Conservation (phyloP, 1,140 invertebrate genomes). For the Drosophila suzukii region DNA sequence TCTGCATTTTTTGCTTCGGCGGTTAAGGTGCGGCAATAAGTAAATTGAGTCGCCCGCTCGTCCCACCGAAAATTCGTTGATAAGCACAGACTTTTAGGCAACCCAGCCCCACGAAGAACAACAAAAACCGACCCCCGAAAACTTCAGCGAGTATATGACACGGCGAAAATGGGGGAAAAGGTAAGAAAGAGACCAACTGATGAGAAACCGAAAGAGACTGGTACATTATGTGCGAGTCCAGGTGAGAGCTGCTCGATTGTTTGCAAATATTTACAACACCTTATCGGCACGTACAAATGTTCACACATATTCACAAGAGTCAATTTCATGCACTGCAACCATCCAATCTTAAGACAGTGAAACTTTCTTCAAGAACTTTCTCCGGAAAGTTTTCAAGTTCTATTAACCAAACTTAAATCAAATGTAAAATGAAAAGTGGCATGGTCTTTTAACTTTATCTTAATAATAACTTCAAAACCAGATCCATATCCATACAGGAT, state of each 20-base stretch:
- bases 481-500: no score
- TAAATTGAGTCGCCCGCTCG: conserved; percentile 48
- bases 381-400: no score
- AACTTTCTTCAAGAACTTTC: neutral
- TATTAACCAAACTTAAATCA: no score
- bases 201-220: neutral
- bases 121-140: neutral
- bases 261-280: conserved; percentile 63
- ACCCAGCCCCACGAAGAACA: conserved; percentile 8
- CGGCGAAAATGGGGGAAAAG: conserved; percentile 2
- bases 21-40: conserved; percentile 58
- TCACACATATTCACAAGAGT: conserved; percentile 16
- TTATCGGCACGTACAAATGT: conserved; percentile 57
- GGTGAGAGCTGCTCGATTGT: conserved; percentile 33
- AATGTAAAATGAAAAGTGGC: no score
- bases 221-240: conserved; percentile 13
- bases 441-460: no score
- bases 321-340: conserved; percentile 3
- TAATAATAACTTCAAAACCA: no score
- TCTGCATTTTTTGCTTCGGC: conserved; percentile 11
- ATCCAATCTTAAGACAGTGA: neutral
- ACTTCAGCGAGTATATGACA: conserved; percentile 10
- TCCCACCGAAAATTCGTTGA: conserved; percentile 46
- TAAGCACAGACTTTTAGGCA: conserved; percentile 60
- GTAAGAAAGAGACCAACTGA: neutral